A percentile compares a stretch with the other conserved stretches of the same genome.
Conservation (phyloP, 2,797 vertebrate genomes). For the Uromys caudimaculatus region DNA sequence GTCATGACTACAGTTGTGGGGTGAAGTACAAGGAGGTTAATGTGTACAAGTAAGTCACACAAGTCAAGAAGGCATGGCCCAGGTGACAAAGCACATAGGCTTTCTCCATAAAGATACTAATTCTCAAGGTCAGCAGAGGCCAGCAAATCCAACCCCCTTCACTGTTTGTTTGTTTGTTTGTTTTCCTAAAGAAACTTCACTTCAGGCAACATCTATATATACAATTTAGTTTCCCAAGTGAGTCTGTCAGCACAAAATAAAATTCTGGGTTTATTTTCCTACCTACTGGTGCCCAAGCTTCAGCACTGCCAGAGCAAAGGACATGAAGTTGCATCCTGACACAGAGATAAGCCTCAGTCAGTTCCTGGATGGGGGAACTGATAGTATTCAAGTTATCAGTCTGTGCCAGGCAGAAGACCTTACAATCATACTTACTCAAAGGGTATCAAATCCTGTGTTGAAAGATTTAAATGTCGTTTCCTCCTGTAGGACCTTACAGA, state of each 20-base stretch:
- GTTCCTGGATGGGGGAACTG: neutral
- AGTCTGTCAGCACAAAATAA: neutral
- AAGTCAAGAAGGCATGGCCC: neutral
- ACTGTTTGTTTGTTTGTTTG: neutral
- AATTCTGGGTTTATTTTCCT: neutral
- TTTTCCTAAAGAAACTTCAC: neutral
- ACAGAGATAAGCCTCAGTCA: neutral
- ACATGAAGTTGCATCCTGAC: accelerated
- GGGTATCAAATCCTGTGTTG: neutral
- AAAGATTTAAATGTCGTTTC: neutral
- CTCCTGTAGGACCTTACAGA: neutral
- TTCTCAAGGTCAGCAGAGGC: neutral
- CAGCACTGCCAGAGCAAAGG: neutral
- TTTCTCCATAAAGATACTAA: neutral
- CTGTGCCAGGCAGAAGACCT: neutral
- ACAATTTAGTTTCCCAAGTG: neutral
- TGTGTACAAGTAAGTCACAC: neutral
- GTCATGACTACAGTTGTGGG: neutral
- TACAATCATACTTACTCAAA: neutral
- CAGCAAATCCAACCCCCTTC: neutral
- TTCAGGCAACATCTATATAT: neutral
- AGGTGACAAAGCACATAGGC: neutral
- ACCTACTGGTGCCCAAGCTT: neutral
- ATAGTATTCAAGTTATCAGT: neutral
- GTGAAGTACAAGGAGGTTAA: neutral